A percentile compares a stretch with the other conserved stretches of the same genome.
Evolutionary conservation across 2,888 invertebrate genomes (phyloP).

Genomic region (Drosophila fulvimacula): DNA sequence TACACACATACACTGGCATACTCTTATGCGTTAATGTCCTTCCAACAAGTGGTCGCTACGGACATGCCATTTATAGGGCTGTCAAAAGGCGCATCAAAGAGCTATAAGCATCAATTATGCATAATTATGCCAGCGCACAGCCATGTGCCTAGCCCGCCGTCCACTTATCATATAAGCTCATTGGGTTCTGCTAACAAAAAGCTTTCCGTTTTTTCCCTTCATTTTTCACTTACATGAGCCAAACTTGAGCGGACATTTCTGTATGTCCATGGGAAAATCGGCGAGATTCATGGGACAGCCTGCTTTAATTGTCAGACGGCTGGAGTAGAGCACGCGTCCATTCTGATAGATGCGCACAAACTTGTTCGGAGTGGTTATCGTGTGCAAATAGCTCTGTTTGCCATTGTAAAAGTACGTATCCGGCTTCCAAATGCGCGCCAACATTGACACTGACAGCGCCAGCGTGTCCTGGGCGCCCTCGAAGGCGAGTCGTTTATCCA

Average conservation of each 20-base stretch:
- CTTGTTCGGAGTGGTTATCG: constrained; percentile 94
- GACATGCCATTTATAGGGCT: constrained; percentile 35
- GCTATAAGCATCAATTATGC: constrained; percentile 67
- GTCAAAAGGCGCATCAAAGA: constrained; percentile 57
- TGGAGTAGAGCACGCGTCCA: constrained; percentile 91
- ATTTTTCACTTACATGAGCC: constrained; percentile 90
- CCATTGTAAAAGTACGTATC: constrained; percentile 94
- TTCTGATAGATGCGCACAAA: constrained; percentile 91
- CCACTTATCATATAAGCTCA: background rate
- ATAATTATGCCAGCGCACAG: constrained; percentile 67
- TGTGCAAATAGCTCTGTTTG: constrained; percentile 92
- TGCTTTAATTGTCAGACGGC: constrained; percentile 93
- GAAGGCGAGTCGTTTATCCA: constrained; percentile 91
- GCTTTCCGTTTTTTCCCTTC: background rate
- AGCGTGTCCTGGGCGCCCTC: constrained; percentile 88
- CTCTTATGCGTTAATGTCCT: constrained; percentile 31
- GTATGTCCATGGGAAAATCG: constrained; percentile 94
- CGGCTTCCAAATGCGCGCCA: constrained; percentile 93
- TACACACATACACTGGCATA: background rate
- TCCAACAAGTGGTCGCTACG: constrained; percentile 62
- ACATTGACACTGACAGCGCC: constrained; percentile 91
- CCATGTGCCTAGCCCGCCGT: background rate
- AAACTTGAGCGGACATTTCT: constrained; percentile 91
- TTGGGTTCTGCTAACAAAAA: constrained; percentile 6
- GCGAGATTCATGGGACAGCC: constrained; percentile 94